Base-by-base conservation (phyloP, 1,140 invertebrate genomes). In the Ooceraea biroi region DNA sequence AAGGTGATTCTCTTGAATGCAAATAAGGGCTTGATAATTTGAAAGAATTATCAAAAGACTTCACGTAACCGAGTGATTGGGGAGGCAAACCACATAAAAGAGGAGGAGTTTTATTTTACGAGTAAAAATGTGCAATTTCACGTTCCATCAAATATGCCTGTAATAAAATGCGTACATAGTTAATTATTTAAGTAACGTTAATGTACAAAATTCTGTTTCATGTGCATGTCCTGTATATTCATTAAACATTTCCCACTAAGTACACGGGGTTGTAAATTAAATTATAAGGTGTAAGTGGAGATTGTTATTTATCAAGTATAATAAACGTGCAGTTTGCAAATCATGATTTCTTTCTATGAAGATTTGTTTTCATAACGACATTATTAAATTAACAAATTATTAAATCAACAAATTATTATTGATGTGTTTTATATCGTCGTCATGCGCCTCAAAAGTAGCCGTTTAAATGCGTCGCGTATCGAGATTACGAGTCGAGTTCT, bases 11-110 rank as follows among this genome's bases (percentile, higher is more conserved):
- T 30, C 17, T 69, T 46, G 36, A 68, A 68, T 57, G 22, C 17
- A 44, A 44, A 78, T 12, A 22, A 58, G 36, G 22, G 50, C 50
- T 58, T 25, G 50, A 80, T 80, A 80, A 80, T 71, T 78, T 10
- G 36, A 1, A 55, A 52, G 17, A 30, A 11, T 57, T 55, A 41
- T 65, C 12, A n/a, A 65, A 44, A 41, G 36, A 12, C 14, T 25
- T 57, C 5, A 36, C 36, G 8, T 3, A 14, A 71, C 10, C 14
- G 7, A 69, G 10, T 27, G 17, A 27, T 17, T 1, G 2, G 7
- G 7, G 30, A 25, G 14, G 27, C 58, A 19, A 41, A 55, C 48
- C 17, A 25, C 5, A 7, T 7, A 66, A 60, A 44, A 11, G 25
- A 55, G 2, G 44, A 61, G 14, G 36, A 25, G 10, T 17, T 77